Conservation (phyloP, 2,113 vertebrate species). For the Hipposideros armiger region DNA sequence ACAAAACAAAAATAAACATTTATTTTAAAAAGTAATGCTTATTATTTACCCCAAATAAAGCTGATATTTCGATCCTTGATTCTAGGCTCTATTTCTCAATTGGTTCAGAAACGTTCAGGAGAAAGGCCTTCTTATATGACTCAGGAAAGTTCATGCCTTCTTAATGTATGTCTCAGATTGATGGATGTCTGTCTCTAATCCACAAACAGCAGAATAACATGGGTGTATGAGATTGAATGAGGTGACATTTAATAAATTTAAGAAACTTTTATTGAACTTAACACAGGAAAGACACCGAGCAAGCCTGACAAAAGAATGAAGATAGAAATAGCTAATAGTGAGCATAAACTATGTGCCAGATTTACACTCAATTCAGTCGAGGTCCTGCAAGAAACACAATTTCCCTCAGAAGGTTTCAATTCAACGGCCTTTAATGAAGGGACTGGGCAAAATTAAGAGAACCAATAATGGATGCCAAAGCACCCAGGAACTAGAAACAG, state of each 20-base stretch:
- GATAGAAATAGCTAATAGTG: background rate
- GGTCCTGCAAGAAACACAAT: background rate
- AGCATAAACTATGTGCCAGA: background rate
- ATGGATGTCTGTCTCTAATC: background rate
- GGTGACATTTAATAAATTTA: background rate
- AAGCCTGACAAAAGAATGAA: background rate
- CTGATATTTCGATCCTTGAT: background rate
- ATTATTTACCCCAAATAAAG: background rate
- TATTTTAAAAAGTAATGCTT: background rate
- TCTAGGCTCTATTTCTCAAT: background rate
- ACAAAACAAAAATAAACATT: background rate
- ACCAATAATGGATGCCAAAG: background rate
- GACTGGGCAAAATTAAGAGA: background rate
- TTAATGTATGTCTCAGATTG: background rate
- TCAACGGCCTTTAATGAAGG: background rate
- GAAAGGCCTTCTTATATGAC: background rate
- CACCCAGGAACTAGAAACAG: background rate
- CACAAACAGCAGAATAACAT: background rate
- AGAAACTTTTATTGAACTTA: background rate
- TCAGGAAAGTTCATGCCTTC: background rate
- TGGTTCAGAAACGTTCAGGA: background rate
- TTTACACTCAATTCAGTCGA: background rate
- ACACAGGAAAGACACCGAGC: background rate
- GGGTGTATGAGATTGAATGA: background rate
- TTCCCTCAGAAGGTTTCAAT: background rate